Percentiles rank a stretch among this genome's conserved stretches.
Evolutionary conservation across 2,113 vertebrate species (phyloP).

Genomic region (Lophius piscatorius): DNA sequence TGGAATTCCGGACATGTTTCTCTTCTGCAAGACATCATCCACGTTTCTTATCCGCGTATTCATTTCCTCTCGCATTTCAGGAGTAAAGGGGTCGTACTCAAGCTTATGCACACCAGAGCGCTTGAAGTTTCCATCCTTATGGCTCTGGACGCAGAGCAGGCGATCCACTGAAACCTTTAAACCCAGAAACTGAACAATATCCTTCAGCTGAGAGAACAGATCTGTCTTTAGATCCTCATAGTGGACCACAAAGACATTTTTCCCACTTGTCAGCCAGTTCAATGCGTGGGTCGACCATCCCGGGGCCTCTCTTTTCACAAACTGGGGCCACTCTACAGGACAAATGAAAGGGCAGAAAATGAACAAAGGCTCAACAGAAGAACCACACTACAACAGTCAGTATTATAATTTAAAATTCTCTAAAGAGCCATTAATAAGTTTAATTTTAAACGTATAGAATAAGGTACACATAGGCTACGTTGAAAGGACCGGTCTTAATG

Average conservation of each 20-base stretch:
- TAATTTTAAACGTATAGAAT: no score
- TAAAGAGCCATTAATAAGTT: no score
- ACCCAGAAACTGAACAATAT: conserved; percentile 89
- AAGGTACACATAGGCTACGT: no score
- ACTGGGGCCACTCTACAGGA: conserved; percentile 94
- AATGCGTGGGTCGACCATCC: conserved; percentile 97
- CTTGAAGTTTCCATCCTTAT: conserved; percentile 98
- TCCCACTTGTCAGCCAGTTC: conserved; percentile 93
- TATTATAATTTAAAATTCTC: no score
- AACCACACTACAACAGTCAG: background rate
- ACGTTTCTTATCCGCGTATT: conserved; percentile 88
- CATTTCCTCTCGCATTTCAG: conserved; percentile 87
- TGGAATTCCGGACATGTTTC: conserved; percentile 89
- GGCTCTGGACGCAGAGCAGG: conserved; percentile 93
- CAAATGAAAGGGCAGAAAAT: background rate
- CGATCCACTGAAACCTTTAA: conserved; percentile 87
- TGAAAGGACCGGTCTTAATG: no score
- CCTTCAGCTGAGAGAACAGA: conserved; percentile 88
- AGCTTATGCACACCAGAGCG: conserved; percentile 92
- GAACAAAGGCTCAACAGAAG: background rate
- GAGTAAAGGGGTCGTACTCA: conserved; percentile 93
- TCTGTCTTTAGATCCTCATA: conserved; percentile 92
- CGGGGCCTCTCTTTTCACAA: conserved; percentile 93
- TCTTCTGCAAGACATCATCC: conserved; percentile 83
- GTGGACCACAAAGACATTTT: conserved; percentile 91